These are phyloP conservation scores for Phataginus tricuspis DNA, from an alignment of 2,797 vertebrate species.

Conservation along the genomic window DNA sequence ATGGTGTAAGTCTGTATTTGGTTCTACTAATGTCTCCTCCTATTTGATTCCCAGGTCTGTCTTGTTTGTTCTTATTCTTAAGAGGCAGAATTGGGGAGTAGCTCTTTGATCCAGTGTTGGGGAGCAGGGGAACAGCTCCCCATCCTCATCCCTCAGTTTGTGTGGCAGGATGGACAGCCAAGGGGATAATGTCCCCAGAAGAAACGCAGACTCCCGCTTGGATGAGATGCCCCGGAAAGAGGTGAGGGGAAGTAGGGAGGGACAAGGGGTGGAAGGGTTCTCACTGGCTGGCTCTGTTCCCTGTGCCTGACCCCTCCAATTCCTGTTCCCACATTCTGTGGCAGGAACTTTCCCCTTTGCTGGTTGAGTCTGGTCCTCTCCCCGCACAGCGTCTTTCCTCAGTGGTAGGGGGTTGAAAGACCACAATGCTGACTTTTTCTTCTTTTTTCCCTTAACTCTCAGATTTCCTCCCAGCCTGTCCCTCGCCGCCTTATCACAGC, in stretches of 20 bases:
- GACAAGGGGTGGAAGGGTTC: background rate
- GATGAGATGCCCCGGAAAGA: conserved; percentile 77
- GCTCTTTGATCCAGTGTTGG: background rate
- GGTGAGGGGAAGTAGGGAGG: conserved; percentile 66
- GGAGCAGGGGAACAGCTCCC: background rate
- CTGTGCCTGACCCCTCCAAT: background rate
- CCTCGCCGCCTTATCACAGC: conserved; percentile 67
- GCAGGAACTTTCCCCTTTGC: background rate
- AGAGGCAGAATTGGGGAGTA: background rate
- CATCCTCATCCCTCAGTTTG: background rate
- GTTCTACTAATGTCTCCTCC: background rate
- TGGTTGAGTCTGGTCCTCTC: background rate
- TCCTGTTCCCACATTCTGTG: background rate
- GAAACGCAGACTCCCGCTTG: conserved; percentile 67
- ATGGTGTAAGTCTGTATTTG: background rate
- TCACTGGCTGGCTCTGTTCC: background rate
- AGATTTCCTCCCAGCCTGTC: conserved; percentile 62
- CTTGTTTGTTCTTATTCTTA: background rate
- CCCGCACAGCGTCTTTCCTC: background rate
- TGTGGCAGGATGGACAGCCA: conserved; percentile 10
- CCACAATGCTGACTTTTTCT: background rate
- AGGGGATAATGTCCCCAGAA: conserved; percentile 67
- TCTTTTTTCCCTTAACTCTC: background rate
- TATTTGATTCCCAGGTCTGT: background rate
- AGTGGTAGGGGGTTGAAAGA: too few species aligned